Conservation (phyloP, 2,888 invertebrate genomes). For the Kryphioiulus occultus region DNA sequence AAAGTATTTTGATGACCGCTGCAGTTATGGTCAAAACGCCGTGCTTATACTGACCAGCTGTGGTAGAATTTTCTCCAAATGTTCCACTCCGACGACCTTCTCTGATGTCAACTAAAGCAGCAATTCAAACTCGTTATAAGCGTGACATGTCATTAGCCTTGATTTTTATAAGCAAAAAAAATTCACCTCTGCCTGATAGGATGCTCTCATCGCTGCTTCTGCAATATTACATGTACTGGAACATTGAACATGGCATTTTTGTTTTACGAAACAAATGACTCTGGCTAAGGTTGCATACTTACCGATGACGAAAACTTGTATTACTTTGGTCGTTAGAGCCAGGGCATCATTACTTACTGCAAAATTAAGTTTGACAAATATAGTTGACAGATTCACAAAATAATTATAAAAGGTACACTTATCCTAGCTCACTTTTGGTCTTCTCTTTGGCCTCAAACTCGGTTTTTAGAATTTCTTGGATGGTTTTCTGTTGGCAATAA, state of each 20-base stretch:
- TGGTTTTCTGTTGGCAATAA: conserved; percentile 18
- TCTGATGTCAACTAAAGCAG: conserved; percentile 37
- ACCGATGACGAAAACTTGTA: conserved; percentile 38
- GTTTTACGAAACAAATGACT: not conserved
- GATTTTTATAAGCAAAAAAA: not conserved
- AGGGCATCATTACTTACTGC: conserved; percentile 42
- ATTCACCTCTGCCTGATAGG: conserved; percentile 44
- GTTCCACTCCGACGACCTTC: conserved; percentile 43
- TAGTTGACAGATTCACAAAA: not conserved
- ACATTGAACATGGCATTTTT: not conserved
- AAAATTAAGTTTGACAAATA: not conserved
- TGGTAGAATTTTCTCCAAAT: conserved; percentile 48
- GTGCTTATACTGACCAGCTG: conserved; percentile 41
- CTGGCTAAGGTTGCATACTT: not conserved
- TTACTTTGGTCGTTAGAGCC: conserved; percentile 20
- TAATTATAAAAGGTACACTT: too few species aligned
- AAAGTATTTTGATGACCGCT: too few species aligned
- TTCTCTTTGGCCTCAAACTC: conserved; percentile 37
- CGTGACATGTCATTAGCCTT: not conserved
- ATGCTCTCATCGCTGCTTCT: conserved; percentile 44
- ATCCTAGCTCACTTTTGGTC: conserved; percentile 33
- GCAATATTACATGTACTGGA: not conserved
- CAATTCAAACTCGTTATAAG: not conserved
- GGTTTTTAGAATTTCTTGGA: conserved; percentile 30
- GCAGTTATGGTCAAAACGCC: not conserved